These are phyloP conservation scores for Nemurella pictetii DNA, from an alignment of 2,888 invertebrate genomes.

Conservation along the genomic window DNA sequence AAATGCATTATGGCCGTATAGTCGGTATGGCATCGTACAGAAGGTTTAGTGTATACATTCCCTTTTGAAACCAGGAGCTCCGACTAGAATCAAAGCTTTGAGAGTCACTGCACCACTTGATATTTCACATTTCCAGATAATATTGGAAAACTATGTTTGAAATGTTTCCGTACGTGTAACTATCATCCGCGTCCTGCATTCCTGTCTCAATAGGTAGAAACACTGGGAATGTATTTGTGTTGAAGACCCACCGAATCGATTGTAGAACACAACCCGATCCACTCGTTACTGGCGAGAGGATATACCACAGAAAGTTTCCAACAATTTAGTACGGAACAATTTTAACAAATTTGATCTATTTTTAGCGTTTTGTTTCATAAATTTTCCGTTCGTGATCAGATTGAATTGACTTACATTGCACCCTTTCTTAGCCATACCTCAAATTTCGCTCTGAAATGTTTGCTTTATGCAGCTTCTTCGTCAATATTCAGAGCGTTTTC, in stretches of 20 bases:
- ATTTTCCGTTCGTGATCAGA: not conserved
- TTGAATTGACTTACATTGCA: no score
- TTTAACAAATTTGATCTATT: not conserved
- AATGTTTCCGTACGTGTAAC: not conserved
- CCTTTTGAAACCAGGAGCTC: not conserved
- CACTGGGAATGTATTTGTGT: not conserved
- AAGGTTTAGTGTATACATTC: not conserved
- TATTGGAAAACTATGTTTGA: constrained; percentile 10
- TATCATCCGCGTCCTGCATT: not conserved
- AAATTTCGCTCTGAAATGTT: no score
- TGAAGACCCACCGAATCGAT: not conserved
- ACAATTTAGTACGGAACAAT: not conserved
- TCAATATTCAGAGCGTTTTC: no score
- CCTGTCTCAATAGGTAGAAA: no score
- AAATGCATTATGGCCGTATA: not conserved
- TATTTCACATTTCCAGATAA: not conserved
- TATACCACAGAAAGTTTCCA: not conserved
- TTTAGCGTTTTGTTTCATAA: not conserved
- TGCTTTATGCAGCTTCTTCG: no score
- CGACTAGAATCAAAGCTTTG: constrained; percentile 7
- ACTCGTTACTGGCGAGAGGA: not conserved
- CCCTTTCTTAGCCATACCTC: no score
- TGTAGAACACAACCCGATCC: not conserved
- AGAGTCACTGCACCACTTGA: not conserved
- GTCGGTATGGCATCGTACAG: not conserved